Base-by-base conservation (phyloP, 2,888 invertebrate species). In the Phalangium opilio region DNA sequence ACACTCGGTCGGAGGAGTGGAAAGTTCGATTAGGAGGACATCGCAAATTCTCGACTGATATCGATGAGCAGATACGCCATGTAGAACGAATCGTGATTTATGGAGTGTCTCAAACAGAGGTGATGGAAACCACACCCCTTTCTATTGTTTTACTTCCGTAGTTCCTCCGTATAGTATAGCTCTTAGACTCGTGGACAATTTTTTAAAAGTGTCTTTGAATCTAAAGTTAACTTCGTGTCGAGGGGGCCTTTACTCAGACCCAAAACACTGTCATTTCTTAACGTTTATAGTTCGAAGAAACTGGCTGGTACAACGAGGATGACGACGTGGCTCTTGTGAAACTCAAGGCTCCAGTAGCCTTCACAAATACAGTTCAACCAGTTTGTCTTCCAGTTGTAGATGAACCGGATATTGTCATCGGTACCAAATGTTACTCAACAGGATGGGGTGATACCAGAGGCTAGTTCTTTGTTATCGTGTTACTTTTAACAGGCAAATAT, bases 401-500 rank as follows among this genome's bases (percentile, higher is more conserved):
- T n/a, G 36, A 5, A 2, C 17, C 39, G n/a, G 41, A 50, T 11
- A 14, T 21, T 14, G 39, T 44, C 8, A 8, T 8, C 8, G 18
- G 34, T 1, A 48, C 43, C 38, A 48, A 44, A 12, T 52, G 50
- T 15, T 50, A 41, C 10, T 45, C 46, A 2, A 50, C 42, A 2
- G 52, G 52, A 18, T 52, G 52, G 52, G 52, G 52, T n/a, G 41
- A 41, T 8, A 50, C 52, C 2, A 50, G 50, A 52, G 52, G 52
- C 50, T 33, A 42, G 27, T 41, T 4, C n/a, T n/a, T n/a, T n/a
- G n/a, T n/a, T n/a, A n/a, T n/a, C n/a, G n/a, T n/a, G n/a, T n/a
- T n/a, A n/a, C n/a, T n/a, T n/a, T n/a, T n/a, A n/a, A n/a, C n/a
- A n/a, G n/a, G n/a, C n/a, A n/a, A n/a, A n/a, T n/a, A n/a, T n/a